Evolutionary conservation across 1,140 invertebrate species (phyloP), one percentile per base, ranked within the genome.

Genomic region (Aphelenchoides besseyi): DNA sequence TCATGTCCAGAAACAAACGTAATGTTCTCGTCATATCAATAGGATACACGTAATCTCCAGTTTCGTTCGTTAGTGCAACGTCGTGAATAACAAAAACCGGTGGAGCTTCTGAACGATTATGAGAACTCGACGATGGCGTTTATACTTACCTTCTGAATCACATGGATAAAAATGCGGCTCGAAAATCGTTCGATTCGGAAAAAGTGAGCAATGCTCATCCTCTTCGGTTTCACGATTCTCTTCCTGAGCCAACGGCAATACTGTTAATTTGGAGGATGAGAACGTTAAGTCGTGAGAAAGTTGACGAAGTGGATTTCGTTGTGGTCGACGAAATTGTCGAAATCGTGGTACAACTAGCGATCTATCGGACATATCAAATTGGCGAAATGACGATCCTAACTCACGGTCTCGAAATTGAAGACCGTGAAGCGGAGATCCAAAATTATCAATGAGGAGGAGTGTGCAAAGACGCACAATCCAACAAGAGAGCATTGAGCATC

Each of bases 11-110:
- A 30, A 74, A 74, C 16, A 74, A 23, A 29, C 73, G 41, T 16
- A 74, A 30, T 12, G 62, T 68, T 35, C 77, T 62, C 18, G 69
- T 48, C n/a, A 74, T 73, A 55, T 74, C 73, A 23, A 74, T 30
- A 12, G 73, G 73, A 23, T 79, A 74, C 12, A 30, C 48, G 41
- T 74, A 74, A 55, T 74, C 73, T 5, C 73, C 73, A 8, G 73
- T 79, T 30, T 48, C n/a, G 74, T 74, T 74, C n/a, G 76, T 23
- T n/a, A 74, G 37, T n/a, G 73, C 73, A 18, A 59, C 28, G 30
- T 74, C 73, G 36, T 74, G 73, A 28, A 74, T 29, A 9, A 74
- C 64, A 18, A 74, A 48, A 23, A 77, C 30, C 3, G 73, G 73
- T 8, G 74, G 72, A 18, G 33, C 32, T n/a, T 30, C 69, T 23